A percentile compares a stretch with the other conserved stretches of the same genome.
These are phyloP conservation scores for Cyrtonyx montezumae DNA, from an alignment of 2,113 vertebrate genomes.

Conservation along the genomic window DNA sequence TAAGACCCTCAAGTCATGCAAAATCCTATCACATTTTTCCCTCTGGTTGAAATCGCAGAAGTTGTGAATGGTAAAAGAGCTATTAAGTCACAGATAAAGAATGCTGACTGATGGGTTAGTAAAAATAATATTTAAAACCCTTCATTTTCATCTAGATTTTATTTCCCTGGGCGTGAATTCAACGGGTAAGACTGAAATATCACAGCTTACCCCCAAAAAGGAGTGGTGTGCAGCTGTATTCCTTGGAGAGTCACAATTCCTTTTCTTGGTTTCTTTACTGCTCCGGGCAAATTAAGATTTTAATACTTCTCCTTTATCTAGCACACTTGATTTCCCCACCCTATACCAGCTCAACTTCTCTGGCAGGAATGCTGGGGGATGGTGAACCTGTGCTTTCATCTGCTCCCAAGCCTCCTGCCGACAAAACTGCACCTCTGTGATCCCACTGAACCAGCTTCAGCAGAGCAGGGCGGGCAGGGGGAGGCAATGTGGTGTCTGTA, in stretches of 20 bases:
- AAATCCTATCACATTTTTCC: slow-evolving; percentile 8
- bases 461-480: background rate
- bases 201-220: background rate
- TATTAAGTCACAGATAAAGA: slow-evolving; percentile 43
- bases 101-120: background rate
- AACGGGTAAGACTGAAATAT: background rate
- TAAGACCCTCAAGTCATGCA: slow-evolving; percentile 5
- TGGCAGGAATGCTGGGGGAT: slow-evolving; percentile 6
- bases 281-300: slow-evolving; percentile 21
- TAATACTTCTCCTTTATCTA: slow-evolving; percentile 53
- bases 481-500: background rate
- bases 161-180: background rate
- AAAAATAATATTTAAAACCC: background rate
- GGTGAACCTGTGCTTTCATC: slow-evolving; percentile 37
- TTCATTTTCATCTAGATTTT: background rate
- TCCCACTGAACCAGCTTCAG: slow-evolving; percentile 10
- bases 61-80: background rate
- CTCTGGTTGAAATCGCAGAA: slow-evolving; percentile 19
- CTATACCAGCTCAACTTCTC: slow-evolving; percentile 46
- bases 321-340: slow-evolving; percentile 40
- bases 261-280: slow-evolving; percentile 21
- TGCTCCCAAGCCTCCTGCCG: slow-evolving; percentile 15
- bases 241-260: slow-evolving; percentile 17
- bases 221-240: slow-evolving; percentile 32
- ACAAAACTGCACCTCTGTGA: background rate